Percentiles rank a stretch among this genome's conserved stretches.
Evolutionary conservation across 1,140 invertebrate genomes (phyloP).

Genomic region (Spodoptera frugiperda): DNA sequence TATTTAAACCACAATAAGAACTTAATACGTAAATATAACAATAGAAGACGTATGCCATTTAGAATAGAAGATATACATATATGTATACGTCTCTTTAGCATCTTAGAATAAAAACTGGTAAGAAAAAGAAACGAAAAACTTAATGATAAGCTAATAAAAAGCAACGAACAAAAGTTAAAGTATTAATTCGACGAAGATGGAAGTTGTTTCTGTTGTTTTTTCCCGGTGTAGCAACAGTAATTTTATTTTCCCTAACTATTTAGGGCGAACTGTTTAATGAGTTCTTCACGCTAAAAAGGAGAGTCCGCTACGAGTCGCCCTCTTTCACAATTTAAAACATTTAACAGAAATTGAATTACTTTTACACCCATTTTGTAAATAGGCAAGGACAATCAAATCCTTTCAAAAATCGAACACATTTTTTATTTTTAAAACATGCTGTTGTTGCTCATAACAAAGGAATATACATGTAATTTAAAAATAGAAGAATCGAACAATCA

Average conservation of each 20-base stretch:
- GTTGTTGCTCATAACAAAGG: slow-evolving; percentile 3
- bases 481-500: slow-evolving; percentile 36
- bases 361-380: slow-evolving; percentile 28
- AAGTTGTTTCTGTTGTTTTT: slow-evolving; percentile 40
- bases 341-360: slow-evolving; percentile 38
- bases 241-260: slow-evolving; percentile 46
- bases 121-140: slow-evolving; percentile 1
- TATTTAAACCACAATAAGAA: no score
- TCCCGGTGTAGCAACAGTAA: slow-evolving; percentile 34
- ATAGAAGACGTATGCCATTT: no score
- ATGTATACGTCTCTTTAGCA: no score
- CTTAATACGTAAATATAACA: no score
- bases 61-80: no score
- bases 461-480: not conserved
- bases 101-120: not conserved
- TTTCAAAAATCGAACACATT: slow-evolving; percentile 20
- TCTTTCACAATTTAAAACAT: slow-evolving; percentile 40
- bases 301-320: slow-evolving; percentile 31
- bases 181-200: slow-evolving; percentile 30
- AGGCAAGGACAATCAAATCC: not conserved
- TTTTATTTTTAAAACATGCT: slow-evolving; percentile 15
- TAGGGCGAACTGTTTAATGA: slow-evolving; percentile 42
- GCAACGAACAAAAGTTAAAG: slow-evolving; percentile 31
- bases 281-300: slow-evolving; percentile 35
- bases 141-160: slow-evolving; percentile 33